These are phyloP conservation scores for Gallinago paraguaiae DNA, from an alignment of 2,113 vertebrate genomes.

Conservation along the genomic window DNA sequence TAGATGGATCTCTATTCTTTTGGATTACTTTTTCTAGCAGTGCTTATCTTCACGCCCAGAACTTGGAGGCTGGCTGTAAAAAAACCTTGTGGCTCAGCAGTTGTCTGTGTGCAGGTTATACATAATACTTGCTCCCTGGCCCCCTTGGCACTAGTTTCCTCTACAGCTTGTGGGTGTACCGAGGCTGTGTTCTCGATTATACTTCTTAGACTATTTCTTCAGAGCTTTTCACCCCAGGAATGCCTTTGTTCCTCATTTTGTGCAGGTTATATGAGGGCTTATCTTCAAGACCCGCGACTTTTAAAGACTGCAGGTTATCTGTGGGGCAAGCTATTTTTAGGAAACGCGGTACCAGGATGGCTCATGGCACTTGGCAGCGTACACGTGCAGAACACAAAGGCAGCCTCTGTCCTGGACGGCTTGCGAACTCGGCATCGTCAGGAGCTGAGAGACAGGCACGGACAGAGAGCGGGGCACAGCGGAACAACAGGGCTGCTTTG, in stretches of 20 bases:
- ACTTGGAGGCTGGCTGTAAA: background rate
- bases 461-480: background rate
- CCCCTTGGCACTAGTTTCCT: background rate
- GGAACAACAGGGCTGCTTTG: background rate
- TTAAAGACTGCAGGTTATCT: background rate
- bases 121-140: background rate
- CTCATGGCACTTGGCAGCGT: background rate
- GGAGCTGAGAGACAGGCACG: constrained; percentile 23
- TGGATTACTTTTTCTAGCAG: background rate
- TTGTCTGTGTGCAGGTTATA: background rate
- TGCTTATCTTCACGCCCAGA: background rate
- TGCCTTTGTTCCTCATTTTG: background rate
- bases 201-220: background rate
- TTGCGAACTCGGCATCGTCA: background rate
- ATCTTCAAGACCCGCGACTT: background rate
- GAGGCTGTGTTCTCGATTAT: background rate
- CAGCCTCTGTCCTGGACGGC: background rate
- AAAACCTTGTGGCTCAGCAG: background rate
- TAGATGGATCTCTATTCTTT: background rate
- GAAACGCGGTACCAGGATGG: background rate
- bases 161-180: background rate
- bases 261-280: accelerated
- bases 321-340: constrained; percentile 49
- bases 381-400: constrained; percentile 21
- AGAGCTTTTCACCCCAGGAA: background rate